phyloP scores from a whole-genome alignment of 1,140 invertebrate species.

The Grapholita molesta region DNA sequence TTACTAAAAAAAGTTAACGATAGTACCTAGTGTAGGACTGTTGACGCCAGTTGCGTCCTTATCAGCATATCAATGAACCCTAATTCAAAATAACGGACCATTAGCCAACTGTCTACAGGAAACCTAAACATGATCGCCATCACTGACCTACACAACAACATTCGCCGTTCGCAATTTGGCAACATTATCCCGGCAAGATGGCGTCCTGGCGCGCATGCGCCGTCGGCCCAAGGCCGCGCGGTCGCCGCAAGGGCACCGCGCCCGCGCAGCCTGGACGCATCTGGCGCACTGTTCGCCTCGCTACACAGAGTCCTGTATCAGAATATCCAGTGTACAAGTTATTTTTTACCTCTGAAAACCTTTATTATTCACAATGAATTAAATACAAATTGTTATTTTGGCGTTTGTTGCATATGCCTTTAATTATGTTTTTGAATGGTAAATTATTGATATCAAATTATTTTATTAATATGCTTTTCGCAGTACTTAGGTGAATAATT shows the following conservation, averaged over 20 bases:
- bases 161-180: background rate
- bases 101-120: background rate
- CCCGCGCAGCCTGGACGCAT: background rate
- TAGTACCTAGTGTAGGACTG: too few species aligned
- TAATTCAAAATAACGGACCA: background rate
- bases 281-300: background rate
- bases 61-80: background rate
- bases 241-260: slow-evolving; percentile 3
- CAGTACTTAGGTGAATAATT: too few species aligned
- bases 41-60: background rate
- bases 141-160: background rate
- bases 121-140: background rate
- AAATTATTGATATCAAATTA: too few species aligned
- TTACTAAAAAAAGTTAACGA: too few species aligned
- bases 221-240: background rate
- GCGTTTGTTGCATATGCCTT: too few species aligned
- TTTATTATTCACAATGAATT: too few species aligned
- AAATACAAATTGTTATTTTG: too few species aligned
- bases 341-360: too few species aligned
- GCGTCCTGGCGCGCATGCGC: background rate
- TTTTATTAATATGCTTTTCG: too few species aligned
- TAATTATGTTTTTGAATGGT: too few species aligned
- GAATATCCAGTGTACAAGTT: background rate
- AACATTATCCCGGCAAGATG: background rate
- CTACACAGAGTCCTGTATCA: background rate